These are phyloP conservation scores for Hirtodrosophila histrioides DNA, from an alignment of 2,888 invertebrate genomes.

Conservation along the genomic window DNA sequence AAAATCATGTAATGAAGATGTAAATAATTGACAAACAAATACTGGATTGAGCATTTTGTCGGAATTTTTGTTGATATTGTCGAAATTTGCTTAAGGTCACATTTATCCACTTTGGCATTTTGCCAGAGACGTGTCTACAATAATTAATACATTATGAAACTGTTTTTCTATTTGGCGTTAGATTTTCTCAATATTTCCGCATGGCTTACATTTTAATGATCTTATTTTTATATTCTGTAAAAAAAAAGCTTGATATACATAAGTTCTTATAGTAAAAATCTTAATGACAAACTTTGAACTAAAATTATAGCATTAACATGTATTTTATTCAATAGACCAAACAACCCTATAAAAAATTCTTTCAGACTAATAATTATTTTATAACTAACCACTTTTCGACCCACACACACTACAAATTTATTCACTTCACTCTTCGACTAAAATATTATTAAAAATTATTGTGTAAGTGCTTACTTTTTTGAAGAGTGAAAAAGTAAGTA, in stretches of 20 bases:
- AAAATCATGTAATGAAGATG: too few species aligned
- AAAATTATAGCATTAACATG: conserved; percentile 9
- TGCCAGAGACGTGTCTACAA: neutral
- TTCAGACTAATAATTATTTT: too few species aligned
- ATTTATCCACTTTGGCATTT: too few species aligned
- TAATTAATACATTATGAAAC: conserved; percentile 30
- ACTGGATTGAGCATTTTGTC: too few species aligned
- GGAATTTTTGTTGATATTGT: neutral
- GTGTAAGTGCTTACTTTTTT: too few species aligned
- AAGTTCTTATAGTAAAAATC: neutral
- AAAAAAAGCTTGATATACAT: conserved; percentile 9
- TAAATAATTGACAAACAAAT: too few species aligned
- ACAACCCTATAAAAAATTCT: neutral
- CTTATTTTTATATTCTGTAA: conserved; percentile 19
- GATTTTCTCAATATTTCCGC: conserved; percentile 47
- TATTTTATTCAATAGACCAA: neutral
- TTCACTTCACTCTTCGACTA: too few species aligned
- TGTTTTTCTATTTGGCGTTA: conserved; percentile 26
- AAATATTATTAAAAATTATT: too few species aligned
- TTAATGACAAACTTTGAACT: conserved; percentile 4
- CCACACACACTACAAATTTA: too few species aligned
- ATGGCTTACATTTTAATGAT: conserved; percentile 55
- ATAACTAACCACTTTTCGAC: too few species aligned
- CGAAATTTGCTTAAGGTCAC: too few species aligned
- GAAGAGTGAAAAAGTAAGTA: too few species aligned